Percentiles rank a stretch among this genome's conserved stretches.
phyloP scores from a whole-genome alignment of 2,113 vertebrate species.

The Nothocercus nigrocapillus region DNA sequence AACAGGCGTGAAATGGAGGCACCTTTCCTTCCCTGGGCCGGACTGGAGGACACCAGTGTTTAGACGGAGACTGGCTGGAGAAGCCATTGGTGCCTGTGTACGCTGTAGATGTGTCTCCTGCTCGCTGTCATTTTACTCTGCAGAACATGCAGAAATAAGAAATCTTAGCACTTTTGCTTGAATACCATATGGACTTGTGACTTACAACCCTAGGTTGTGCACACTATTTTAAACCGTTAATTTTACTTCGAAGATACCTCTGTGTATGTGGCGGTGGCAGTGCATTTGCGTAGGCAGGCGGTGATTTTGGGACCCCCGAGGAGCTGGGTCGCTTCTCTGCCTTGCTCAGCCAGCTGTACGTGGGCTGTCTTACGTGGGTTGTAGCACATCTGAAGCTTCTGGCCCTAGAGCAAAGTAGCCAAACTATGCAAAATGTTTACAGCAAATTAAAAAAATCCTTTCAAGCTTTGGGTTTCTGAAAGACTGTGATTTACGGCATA shows the following conservation, averaged over 20 bases:
- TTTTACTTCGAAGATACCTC: neutral
- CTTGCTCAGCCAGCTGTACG: neutral
- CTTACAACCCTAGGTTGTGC: rapidly evolving
- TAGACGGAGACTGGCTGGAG: rapidly evolving
- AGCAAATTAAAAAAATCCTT: neutral
- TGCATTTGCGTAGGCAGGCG: rapidly evolving
- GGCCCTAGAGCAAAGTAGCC: neutral
- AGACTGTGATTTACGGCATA: neutral
- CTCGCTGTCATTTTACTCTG: rapidly evolving
- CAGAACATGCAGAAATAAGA: neutral
- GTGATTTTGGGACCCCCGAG: rapidly evolving
- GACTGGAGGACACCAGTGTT: rapidly evolving
- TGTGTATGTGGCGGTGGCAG: rapidly evolving
- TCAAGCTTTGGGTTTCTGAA: neutral
- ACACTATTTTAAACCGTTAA: rapidly evolving
- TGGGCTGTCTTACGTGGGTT: no score
- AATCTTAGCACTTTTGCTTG: neutral
- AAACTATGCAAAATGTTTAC: neutral
- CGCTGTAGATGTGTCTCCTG: rapidly evolving
- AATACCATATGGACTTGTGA: neutral
- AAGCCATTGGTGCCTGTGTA: neutral
- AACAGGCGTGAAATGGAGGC: rapidly evolving
- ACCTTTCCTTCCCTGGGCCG: neutral
- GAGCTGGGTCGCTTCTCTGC: rapidly evolving
- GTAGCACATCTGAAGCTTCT: neutral